These are phyloP conservation scores for Smutsia temminckii DNA, from an alignment of 2,797 vertebrate species.

Conservation along the genomic window DNA sequence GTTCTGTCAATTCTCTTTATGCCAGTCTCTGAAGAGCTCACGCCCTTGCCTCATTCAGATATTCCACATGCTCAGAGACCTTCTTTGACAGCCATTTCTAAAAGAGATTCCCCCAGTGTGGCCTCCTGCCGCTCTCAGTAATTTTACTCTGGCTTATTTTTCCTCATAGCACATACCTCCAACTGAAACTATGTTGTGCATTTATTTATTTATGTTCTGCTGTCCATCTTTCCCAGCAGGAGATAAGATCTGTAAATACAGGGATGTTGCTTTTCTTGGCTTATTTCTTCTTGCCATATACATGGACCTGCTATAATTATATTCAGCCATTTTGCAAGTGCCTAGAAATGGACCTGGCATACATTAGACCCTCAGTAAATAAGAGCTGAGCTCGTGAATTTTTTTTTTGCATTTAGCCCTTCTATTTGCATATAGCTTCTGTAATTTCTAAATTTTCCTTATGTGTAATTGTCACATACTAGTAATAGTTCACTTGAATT, in stretches of 20 bases:
- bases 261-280: neutral
- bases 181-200: neutral
- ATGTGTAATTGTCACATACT: neutral
- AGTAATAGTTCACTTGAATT: neutral
- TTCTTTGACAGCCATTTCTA: neutral
- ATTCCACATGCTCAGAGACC: neutral
- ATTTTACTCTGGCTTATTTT: neutral
- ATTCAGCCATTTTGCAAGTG: neutral
- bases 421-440: neutral
- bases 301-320: neutral
- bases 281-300: neutral
- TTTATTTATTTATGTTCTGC: neutral
- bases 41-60: neutral
- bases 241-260: neutral
- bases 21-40: neutral
- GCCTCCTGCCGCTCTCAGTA: neutral
- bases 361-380: neutral
- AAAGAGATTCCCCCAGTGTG: fast-evolving
- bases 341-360: neutral
- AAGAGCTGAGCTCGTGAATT: neutral
- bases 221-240: neutral
- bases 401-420: neutral
- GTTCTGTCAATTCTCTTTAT: neutral
- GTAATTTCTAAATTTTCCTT: neutral
- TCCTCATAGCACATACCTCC: neutral